Evolutionary conservation across 2,113 vertebrate genomes (phyloP), one percentile per base, ranked within the genome.

Genomic region (Phoenicopterus ruber): DNA sequence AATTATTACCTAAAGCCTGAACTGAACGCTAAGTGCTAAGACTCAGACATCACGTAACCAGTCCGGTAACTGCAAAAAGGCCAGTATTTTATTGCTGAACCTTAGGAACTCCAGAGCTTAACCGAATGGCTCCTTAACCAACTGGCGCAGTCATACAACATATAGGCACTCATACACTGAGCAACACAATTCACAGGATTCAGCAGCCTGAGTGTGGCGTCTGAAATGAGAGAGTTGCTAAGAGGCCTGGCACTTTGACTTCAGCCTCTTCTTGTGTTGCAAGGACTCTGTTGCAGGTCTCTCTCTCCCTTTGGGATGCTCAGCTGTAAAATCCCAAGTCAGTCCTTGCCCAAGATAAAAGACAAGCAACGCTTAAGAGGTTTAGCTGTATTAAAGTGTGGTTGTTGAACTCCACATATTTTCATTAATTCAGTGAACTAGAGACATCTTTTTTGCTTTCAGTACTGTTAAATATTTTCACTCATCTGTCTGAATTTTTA

Each of bases 381-480:
- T 28, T 78, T 36, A 78, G 10, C 21, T 62, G 3, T 46, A n/a
- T 67, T 52, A 24, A 59, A 86, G 13, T 16, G 15, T 67, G 17
- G 12, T 36, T 88, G 59, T 31, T 63, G 62, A 94, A 84, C 42
- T 50, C 38, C 7, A 10, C 7, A 13, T 63, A 16, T 86, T 58
- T 91, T 74, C 6, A 74, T n/a, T 0, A 86, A 67, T 78, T 84
- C 77, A 74, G 13, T 47, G 31, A 94, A 62, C n/a, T 54, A 80
- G 32, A 66, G 36, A 72, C 15, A 50, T 29, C 15, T 7, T 25
- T 90, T 70, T 86, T 81, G 10, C 24, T 86, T 91, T 81, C 42
- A 54, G 38, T 31, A 31, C n/a, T 67, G 38, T 76, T 82, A 94
- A 89, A 89, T 84, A 82, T 96, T 95, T 94, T 78, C 57, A 55